Evolutionary conservation across 2,797 vertebrate species (phyloP), one percentile per base, ranked within the genome.

Genomic region (Acrossocheilus fasciatus): DNA sequence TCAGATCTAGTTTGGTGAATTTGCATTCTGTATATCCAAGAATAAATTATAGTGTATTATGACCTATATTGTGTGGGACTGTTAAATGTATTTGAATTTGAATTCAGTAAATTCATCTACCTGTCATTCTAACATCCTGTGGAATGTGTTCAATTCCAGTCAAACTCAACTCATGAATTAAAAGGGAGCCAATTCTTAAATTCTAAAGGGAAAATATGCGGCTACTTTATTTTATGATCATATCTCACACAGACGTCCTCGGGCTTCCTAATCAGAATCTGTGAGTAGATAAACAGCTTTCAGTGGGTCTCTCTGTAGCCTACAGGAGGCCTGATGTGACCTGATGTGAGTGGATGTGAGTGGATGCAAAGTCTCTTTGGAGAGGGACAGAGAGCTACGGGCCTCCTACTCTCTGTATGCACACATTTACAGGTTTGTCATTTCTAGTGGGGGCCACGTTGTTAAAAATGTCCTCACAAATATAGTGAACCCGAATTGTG

Each of bases 281-380:
- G 30, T 36, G 74, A 23, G 30, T 54, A 36, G 47, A 76, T 76
- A 36, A 76, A 54, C 74, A 36, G 47, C 74, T 54, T 76, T 36
- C 17, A 20, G 6, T 36, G 30, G 1, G 2, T 76, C 17, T 76
- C 73, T 52, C 73, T 75, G 8, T 75, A 34, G 47, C 73, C 26
- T 34, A 50, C 45, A 50, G 45, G 23, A 34, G 26, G 43, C n/a
- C 72, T 75, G 73, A 34, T 72, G 69, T 72, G 20, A 43, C 20
- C 69, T 43, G 39, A n/a, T 50, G 72, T 47, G 45, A 26, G 45
- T 20, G 26, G 41, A 41, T n/a, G 7, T 41, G 45, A 50, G 72
- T 17, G 70, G 47, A 52, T 52, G 47, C 34, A 4, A 30, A 52
- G 45, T 75, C 47, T 75, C 73, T 75, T 34, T 52, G 30, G 73